These are phyloP conservation scores for Serilophus lunatus DNA, from an alignment of 2,113 vertebrate genomes.

Conservation along the genomic window DNA sequence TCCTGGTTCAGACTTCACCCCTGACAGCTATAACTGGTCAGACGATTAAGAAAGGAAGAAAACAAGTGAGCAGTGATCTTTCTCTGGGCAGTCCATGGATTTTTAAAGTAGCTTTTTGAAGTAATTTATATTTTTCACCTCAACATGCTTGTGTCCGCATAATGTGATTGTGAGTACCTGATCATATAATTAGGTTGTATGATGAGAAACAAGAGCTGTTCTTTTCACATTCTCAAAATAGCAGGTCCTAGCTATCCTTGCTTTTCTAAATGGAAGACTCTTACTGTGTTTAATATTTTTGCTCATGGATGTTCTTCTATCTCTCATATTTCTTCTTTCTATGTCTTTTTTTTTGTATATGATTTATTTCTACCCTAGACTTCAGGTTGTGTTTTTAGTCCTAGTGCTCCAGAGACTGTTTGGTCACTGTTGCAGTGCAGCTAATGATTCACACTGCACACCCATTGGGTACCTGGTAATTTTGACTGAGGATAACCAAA, in stretches of 20 bases:
- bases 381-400: not conserved
- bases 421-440: not conserved
- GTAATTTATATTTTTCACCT: not conserved
- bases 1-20: not conserved
- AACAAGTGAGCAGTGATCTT: not conserved
- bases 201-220: not conserved
- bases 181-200: rapidly evolving
- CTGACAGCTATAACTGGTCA: not conserved
- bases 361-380: not conserved
- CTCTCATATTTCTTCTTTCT: not conserved
- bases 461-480: not conserved
- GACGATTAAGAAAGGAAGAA: not conserved
- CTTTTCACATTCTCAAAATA: not conserved
- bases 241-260: not conserved
- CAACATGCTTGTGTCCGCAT: not conserved
- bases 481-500: not conserved
- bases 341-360: not conserved
- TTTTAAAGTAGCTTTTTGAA: not conserved
- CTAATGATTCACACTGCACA: not conserved
- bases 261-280: not conserved
- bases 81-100: not conserved
- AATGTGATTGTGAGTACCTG: rapidly evolving
- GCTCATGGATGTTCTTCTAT: not conserved
- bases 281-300: not conserved
- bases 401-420: not conserved